Percentiles rank a stretch among this genome's conserved stretches.
These are phyloP conservation scores for Orthosia gothica DNA, from an alignment of 2,888 invertebrate genomes.

Conservation along the genomic window DNA sequence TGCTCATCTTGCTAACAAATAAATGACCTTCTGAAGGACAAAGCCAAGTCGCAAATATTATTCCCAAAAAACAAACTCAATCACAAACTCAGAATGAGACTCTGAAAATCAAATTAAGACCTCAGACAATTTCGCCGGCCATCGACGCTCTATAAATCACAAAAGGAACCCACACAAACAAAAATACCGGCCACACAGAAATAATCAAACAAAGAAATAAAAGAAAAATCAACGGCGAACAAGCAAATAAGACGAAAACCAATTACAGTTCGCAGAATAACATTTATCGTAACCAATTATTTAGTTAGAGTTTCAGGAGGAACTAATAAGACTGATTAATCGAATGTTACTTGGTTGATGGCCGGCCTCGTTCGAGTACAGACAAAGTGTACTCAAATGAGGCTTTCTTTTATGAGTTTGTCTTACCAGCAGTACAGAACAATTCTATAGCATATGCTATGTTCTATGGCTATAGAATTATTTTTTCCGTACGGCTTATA, in stretches of 20 bases:
- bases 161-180: constrained; percentile 55
- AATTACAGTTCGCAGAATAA: constrained; percentile 79
- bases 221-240: constrained; percentile 67
- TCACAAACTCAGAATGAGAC: constrained; percentile 15
- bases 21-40: neutral
- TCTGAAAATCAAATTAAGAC: constrained; percentile 52
- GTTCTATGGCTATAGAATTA: no score
- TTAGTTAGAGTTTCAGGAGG: constrained; percentile 75
- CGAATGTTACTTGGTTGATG: constrained; percentile 60
- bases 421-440: neutral
- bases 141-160: constrained; percentile 51
- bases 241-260: constrained; percentile 77
- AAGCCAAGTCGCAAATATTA: constrained; percentile 8
- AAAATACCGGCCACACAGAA: constrained; percentile 54
- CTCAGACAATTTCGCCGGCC: constrained; percentile 31
- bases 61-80: constrained; percentile 11
- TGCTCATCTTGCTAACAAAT: neutral
- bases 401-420: constrained; percentile 25
- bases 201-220: constrained; percentile 66
- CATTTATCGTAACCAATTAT: constrained; percentile 80
- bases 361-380: constrained; percentile 47
- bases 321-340: constrained; percentile 77
- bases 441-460: no score
- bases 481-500: neutral
- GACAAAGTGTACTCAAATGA: constrained; percentile 37